phyloP scores from a whole-genome alignment of 2,888 invertebrate genomes.

The Melinaea marsaeus region DNA sequence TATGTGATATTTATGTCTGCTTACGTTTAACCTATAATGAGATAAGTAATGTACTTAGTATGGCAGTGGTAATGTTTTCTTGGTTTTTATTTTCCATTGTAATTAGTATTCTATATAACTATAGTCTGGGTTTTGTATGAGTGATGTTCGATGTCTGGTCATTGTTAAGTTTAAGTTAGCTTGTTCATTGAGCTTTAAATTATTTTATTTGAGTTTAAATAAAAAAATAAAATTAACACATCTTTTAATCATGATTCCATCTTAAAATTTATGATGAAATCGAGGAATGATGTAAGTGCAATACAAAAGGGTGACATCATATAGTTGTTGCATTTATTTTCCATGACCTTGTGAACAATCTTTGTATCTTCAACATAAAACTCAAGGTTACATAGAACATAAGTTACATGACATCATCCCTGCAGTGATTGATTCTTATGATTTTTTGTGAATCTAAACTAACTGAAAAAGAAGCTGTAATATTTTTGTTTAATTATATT shows the following conservation, averaged over 20 bases:
- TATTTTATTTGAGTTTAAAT: constrained; percentile 49
- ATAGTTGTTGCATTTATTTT: too few relatives aligned
- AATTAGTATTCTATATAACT: not conserved
- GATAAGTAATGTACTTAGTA: constrained; percentile 1
- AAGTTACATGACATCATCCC: too few relatives aligned
- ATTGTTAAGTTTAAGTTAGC: constrained; percentile 68
- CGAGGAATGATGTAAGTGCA: too few relatives aligned
- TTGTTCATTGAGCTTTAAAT: constrained; percentile 65
- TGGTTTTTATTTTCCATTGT: constrained; percentile 6
- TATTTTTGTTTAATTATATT: too few relatives aligned
- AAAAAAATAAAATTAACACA: constrained; percentile 17
- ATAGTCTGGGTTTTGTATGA: constrained; percentile 38
- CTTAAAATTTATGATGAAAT: too few relatives aligned
- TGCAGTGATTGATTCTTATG: too few relatives aligned
- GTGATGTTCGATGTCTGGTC: constrained; percentile 63
- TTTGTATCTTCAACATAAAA: too few relatives aligned
- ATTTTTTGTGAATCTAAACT: too few relatives aligned
- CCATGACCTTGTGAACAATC: too few relatives aligned
- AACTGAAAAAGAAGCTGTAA: too few relatives aligned
- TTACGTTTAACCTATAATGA: not conserved
- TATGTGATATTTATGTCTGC: constrained; percentile 1
- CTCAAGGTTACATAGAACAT: too few relatives aligned
- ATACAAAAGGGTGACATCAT: too few relatives aligned
- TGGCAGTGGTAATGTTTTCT: not conserved
- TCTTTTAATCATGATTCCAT: constrained; percentile 13